Conservation (phyloP, 2,888 invertebrate species). For the Augochlorella aurata region DNA sequence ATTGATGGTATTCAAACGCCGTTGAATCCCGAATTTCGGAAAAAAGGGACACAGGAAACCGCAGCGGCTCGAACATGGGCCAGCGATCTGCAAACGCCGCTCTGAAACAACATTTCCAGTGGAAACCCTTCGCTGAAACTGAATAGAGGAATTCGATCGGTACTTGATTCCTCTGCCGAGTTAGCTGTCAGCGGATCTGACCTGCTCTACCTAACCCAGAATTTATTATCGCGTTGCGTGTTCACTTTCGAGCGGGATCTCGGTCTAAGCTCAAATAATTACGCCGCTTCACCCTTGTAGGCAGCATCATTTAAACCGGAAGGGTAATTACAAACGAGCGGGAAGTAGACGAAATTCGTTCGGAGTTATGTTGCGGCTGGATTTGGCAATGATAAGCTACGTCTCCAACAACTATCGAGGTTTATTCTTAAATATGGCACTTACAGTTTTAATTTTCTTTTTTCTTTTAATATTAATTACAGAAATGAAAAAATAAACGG, state of each 20-base stretch:
- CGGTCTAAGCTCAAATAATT: not conserved
- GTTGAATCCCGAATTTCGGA: not conserved
- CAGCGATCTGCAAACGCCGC: slow-evolving; percentile 12
- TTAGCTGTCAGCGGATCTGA: not conserved
- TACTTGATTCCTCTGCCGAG: not conserved
- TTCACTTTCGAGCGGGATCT: not conserved
- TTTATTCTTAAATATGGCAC: too few species aligned
- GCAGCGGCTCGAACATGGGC: not conserved
- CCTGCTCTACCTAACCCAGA: not conserved
- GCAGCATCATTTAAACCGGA: not conserved
- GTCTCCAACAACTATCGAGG: too few species aligned
- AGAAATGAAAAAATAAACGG: too few species aligned
- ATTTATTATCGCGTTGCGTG: not conserved
- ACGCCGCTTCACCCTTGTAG: not conserved
- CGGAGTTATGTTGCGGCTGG: not conserved
- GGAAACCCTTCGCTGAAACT: slow-evolving; percentile 14
- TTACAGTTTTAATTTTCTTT: too few species aligned
- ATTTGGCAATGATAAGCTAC: not conserved
- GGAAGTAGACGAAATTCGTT: too few species aligned
- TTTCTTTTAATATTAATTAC: too few species aligned
- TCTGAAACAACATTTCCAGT: slow-evolving; percentile 14
- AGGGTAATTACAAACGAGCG: too few species aligned
- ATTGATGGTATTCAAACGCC: not conserved
- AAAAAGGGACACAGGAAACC: slow-evolving; percentile 13
- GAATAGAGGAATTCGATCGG: slow-evolving; percentile 12